Percentiles rank a stretch among this genome's conserved stretches.
These are phyloP conservation scores for Uropetala carovei DNA, from an alignment of 2,888 invertebrate genomes.

Conservation along the genomic window DNA sequence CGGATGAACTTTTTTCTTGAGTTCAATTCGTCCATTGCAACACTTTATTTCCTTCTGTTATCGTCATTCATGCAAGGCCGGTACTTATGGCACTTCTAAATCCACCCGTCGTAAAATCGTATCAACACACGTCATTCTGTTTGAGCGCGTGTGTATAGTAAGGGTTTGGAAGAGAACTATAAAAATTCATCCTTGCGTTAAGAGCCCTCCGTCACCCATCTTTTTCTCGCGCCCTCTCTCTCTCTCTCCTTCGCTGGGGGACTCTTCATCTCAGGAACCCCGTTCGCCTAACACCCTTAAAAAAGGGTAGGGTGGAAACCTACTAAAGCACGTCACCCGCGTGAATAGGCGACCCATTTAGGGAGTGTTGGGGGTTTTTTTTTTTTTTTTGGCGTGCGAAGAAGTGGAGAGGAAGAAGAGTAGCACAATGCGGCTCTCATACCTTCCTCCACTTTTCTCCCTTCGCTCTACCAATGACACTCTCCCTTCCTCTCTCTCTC, in stretches of 20 bases:
- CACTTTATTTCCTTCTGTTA: too few relatives aligned
- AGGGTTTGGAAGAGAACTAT: not conserved
- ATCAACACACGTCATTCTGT: not conserved
- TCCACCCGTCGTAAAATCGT: not conserved
- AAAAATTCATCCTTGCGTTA: constrained; percentile 4
- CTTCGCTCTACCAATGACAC: not conserved
- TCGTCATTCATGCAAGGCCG: too few relatives aligned
- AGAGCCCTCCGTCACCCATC: not conserved
- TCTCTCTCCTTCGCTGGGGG: not conserved
- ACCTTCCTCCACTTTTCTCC: not conserved
- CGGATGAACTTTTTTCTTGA: too few relatives aligned
- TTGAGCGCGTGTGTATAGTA: not conserved
- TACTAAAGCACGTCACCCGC: not conserved
- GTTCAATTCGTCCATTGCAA: too few relatives aligned
- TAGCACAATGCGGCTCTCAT: not conserved
- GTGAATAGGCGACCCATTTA: not conserved
- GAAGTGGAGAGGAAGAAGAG: too few relatives aligned
- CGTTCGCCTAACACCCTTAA: not conserved
- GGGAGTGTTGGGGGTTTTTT: not conserved
- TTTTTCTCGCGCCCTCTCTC: not conserved
- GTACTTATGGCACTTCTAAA: too few relatives aligned
- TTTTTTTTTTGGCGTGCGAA: not conserved
- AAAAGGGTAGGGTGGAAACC: not conserved
- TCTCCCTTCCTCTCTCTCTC: not conserved
- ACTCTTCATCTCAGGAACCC: too few relatives aligned